Evolutionary conservation across 53 echinoderm and acorn worm species (phyloP).

Genomic region (Holothuria leucospilota): DNA sequence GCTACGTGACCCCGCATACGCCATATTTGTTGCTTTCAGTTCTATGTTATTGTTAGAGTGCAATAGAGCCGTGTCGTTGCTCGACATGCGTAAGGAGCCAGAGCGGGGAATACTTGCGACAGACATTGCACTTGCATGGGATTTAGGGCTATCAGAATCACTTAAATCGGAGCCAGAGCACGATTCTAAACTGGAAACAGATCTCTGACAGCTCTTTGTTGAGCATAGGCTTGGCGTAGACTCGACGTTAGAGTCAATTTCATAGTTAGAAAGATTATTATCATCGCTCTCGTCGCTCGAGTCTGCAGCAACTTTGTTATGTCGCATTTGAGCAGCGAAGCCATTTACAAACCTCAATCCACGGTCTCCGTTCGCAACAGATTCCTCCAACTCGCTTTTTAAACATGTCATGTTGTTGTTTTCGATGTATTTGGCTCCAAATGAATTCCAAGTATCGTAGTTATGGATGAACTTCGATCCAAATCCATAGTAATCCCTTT

Average conservation of each 20-base stretch:
- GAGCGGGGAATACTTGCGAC: neutral
- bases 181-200: conserved; percentile 11
- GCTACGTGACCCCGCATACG: conserved; percentile 16
- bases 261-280: conserved; percentile 58
- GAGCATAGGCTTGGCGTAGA: conserved; percentile 38
- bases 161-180: conserved; percentile 14
- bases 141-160: conserved; percentile 16
- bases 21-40: neutral
- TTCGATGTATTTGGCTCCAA: conserved; percentile 22
- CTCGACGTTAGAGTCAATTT: conserved; percentile 68
- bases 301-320: conserved; percentile 28
- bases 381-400: conserved; percentile 16
- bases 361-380: conserved; percentile 29
- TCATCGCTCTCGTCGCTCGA: conserved; percentile 63
- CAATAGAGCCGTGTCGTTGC: conserved; percentile 8
- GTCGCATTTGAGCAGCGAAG: conserved; percentile 45
- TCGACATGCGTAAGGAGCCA: conserved; percentile 38
- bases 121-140: conserved; percentile 9
- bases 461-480: conserved; percentile 41
- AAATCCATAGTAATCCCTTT: conserved; percentile 17
- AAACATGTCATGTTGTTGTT: neutral
- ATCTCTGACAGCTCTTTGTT: conserved; percentile 7
- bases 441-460: conserved; percentile 32
- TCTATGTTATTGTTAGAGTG: too few species aligned
- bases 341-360: conserved; percentile 45